Evolutionary conservation across 2,797 vertebrate genomes (phyloP).

Genomic region (Melanotaenia boesemani): DNA sequence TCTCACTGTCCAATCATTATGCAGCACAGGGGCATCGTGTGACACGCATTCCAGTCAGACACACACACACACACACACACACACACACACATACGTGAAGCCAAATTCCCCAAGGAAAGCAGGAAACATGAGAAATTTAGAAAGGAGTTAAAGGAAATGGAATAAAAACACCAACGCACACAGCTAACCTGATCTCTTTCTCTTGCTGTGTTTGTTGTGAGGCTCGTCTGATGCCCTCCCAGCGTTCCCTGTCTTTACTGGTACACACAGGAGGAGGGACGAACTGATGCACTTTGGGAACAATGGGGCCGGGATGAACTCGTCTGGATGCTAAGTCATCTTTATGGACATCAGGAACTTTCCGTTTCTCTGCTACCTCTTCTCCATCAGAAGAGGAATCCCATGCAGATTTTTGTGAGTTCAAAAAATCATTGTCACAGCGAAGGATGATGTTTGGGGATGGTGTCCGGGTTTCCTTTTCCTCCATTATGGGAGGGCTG

Average conservation of each 20-base stretch:
- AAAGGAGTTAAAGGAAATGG: conserved; percentile 25
- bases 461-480: conserved; percentile 73
- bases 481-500: conserved; percentile 76
- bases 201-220: conserved; percentile 82
- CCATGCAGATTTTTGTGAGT: conserved; percentile 79
- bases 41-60: conserved; percentile 29
- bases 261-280: conserved; percentile 75
- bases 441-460: conserved; percentile 88
- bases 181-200: conserved; percentile 79
- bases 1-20: conserved; percentile 74
- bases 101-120: conserved; percentile 43
- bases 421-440: conserved; percentile 88
- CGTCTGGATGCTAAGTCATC: conserved; percentile 92
- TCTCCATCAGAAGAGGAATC: conserved; percentile 82
- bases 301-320: conserved; percentile 54
- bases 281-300: conserved; percentile 78
- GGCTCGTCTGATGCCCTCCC: conserved; percentile 83
- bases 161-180: conserved; percentile 5
- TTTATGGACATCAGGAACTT: conserved; percentile 90
- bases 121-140: conserved; percentile 32
- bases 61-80: background rate
- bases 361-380: conserved; percentile 77
- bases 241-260: conserved; percentile 79
- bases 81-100: conserved; percentile 22
- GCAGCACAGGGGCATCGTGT: conserved; percentile 20